Conservation (phyloP, 2,797 vertebrate genomes). For the Centropyge bicolor region DNA sequence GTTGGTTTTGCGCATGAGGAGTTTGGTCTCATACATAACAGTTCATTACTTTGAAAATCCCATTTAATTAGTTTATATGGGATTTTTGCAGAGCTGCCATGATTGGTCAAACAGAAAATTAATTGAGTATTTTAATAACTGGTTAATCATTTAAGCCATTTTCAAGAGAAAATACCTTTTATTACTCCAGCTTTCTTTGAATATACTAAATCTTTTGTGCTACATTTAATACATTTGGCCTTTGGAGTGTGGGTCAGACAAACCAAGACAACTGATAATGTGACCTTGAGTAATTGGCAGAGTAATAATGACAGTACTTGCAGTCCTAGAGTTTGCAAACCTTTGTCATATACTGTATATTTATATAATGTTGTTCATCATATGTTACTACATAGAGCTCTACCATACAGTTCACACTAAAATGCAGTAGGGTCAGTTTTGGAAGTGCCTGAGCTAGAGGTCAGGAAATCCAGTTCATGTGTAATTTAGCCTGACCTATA, state of each 20-base stretch:
- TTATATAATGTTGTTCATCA: neutral
- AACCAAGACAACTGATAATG: neutral
- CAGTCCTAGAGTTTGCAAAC: too few relatives aligned
- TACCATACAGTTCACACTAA: neutral
- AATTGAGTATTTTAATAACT: too few relatives aligned
- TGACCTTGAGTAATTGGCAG: neutral
- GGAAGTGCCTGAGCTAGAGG: conserved; percentile 20
- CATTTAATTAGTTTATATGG: neutral
- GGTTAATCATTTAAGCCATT: neutral
- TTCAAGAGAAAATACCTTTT: neutral
- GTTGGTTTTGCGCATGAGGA: neutral
- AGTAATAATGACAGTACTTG: neutral
- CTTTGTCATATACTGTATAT: neutral
- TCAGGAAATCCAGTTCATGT: conserved; percentile 31
- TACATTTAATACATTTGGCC: neutral
- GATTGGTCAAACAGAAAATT: neutral
- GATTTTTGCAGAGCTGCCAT: neutral
- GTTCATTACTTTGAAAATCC: neutral
- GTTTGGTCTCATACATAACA: neutral
- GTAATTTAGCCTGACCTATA: conserved; percentile 16
- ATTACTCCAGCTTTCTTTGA: neutral
- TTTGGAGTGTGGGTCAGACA: neutral
- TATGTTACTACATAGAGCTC: neutral
- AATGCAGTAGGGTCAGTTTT: neutral
- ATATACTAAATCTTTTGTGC: neutral